These are phyloP conservation scores for Synanthedon myopaeformis DNA, from an alignment of 2,888 invertebrate genomes.

Conservation along the genomic window DNA sequence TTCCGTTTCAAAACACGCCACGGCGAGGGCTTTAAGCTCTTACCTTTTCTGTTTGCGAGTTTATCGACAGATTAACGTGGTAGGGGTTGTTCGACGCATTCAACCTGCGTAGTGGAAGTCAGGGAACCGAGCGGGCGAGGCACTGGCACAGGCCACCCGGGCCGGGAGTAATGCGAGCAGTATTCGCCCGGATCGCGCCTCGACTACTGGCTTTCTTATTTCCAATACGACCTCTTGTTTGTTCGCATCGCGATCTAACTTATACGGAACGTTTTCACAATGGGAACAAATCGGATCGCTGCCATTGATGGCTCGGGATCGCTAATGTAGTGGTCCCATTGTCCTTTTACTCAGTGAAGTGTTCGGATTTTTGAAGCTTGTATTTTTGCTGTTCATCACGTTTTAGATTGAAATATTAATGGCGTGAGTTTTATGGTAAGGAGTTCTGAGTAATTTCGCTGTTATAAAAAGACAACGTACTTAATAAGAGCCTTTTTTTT, in stretches of 20 bases:
- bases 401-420: too few species aligned
- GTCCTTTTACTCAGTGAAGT: neutral
- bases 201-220: constrained; percentile 8
- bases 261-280: constrained; percentile 26
- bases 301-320: constrained; percentile 24
- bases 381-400: neutral
- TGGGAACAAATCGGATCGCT: constrained; percentile 29
- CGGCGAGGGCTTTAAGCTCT: too few species aligned
- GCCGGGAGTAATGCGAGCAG: constrained; percentile 15
- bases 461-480: too few species aligned
- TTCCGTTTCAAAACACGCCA: too few species aligned
- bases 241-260: constrained; percentile 15
- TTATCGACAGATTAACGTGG: neutral
- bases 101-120: constrained; percentile 3
- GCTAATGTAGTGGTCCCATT: constrained; percentile 35
- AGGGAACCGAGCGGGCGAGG: constrained; percentile 21
- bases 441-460: too few species aligned
- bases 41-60: neutral
- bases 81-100: neutral
- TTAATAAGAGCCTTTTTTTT: too few species aligned
- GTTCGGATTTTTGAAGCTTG: neutral
- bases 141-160: constrained; percentile 15
- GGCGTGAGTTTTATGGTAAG: too few species aligned
- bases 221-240: neutral
- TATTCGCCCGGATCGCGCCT: constrained; percentile 33